These are phyloP conservation scores for Grammomys dolichurus DNA, from an alignment of 2,113 vertebrate genomes.

Conservation along the genomic window DNA sequence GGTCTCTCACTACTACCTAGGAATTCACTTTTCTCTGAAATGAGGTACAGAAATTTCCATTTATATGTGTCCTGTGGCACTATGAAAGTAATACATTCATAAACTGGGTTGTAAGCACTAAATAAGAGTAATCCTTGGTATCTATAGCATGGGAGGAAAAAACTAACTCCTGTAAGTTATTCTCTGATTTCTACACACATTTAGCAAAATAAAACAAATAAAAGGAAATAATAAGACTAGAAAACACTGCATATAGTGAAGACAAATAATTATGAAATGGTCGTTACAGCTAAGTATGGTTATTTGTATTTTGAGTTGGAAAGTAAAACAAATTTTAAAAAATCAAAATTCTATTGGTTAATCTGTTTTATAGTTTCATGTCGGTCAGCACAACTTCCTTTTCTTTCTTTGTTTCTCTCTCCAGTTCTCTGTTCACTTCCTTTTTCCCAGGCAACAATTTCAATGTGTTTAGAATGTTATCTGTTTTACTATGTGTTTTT, in stretches of 20 bases:
- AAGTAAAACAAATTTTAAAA: neutral
- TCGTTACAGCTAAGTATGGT: neutral
- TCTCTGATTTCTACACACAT: neutral
- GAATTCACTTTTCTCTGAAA: neutral
- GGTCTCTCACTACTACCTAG: no score
- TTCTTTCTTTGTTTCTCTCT: neutral
- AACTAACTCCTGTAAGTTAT: neutral
- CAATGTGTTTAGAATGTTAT: neutral
- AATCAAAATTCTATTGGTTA: neutral
- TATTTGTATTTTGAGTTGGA: neutral
- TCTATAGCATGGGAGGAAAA: neutral
- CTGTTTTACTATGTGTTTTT: neutral
- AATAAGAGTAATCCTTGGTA: neutral
- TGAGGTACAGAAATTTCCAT: rapidly evolving
- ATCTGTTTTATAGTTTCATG: neutral
- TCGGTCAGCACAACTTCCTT: neutral
- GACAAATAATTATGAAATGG: neutral
- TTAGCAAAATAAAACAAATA: neutral
- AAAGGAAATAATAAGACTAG: neutral
- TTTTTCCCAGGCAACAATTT: neutral
- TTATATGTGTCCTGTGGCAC: neutral
- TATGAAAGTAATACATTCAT: neutral
- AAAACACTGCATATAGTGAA: neutral
- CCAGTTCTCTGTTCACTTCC: neutral
- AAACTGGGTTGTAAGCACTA: neutral